phyloP scores from a whole-genome alignment of 2,113 vertebrate genomes.

The Sturnira hondurensis region DNA sequence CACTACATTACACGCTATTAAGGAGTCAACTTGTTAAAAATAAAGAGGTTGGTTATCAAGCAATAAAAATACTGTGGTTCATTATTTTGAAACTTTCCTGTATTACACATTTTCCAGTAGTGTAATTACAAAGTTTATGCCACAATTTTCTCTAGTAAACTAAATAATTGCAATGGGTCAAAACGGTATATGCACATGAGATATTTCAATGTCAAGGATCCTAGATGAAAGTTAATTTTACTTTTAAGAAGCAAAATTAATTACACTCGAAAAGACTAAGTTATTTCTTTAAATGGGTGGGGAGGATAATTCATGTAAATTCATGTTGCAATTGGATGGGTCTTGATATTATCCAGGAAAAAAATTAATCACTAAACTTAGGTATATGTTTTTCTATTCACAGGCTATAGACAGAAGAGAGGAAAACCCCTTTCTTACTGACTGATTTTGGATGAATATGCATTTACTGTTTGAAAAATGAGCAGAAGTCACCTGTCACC shows the following conservation, averaged over 20 bases:
- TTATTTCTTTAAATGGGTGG: conserved; percentile 18
- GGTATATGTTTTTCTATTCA: conserved; percentile 45
- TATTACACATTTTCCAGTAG: not conserved
- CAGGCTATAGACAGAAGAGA: not conserved
- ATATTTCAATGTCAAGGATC: conserved; percentile 49
- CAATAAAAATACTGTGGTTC: conserved; percentile 53
- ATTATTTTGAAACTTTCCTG: conserved; percentile 59
- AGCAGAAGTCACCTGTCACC: conserved; percentile 55
- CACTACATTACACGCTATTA: conserved; percentile 47
- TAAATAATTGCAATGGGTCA: conserved; percentile 68
- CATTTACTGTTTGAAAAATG: conserved; percentile 38
- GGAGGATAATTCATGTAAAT: conserved; percentile 1
- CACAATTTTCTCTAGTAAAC: conserved; percentile 67
- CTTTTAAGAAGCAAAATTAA: conserved; percentile 25
- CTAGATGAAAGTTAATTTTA: conserved; percentile 63
- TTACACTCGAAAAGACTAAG: not conserved
- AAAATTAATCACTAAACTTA: conserved; percentile 28
- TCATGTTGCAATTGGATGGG: not conserved
- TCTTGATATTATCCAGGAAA: conserved; percentile 46
- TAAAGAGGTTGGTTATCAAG: not conserved
- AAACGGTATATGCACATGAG: conserved; percentile 36
- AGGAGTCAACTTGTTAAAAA: conserved; percentile 45
- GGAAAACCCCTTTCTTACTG: not conserved
- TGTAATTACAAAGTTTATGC: conserved; percentile 56
- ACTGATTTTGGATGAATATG: conserved; percentile 40